A percentile compares a stretch with the other conserved stretches of the same genome.
Evolutionary conservation across 2,797 vertebrate genomes (phyloP).

Genomic region (Danio aesculapii): DNA sequence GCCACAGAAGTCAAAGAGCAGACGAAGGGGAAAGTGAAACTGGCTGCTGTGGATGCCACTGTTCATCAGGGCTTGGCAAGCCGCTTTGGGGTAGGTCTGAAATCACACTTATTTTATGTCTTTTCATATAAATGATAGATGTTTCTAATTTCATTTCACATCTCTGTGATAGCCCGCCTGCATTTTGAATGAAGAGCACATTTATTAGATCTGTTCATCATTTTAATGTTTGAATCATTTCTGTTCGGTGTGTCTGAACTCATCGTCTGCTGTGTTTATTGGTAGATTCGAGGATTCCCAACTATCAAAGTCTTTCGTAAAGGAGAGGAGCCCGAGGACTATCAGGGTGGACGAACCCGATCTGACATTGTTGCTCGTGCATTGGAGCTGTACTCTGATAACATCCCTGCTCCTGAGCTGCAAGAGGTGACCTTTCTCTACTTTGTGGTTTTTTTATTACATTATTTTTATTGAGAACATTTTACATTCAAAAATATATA

Average conservation of each 20-base stretch:
- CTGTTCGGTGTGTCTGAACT: neutral
- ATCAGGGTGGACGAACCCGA: constrained; percentile 89
- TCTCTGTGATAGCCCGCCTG: neutral
- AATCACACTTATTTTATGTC: neutral
- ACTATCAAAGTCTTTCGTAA: constrained; percentile 97
- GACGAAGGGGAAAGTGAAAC: constrained; percentile 91
- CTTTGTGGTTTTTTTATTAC: neutral
- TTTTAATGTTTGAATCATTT: neutral
- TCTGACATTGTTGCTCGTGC: constrained; percentile 87
- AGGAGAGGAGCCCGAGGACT: constrained; percentile 92
- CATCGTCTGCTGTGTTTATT: neutral
- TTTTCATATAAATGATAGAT: neutral
- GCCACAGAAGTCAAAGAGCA: constrained; percentile 91
- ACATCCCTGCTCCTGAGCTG: constrained; percentile 87
- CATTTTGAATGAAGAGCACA: neutral
- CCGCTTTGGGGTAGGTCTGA: constrained; percentile 89
- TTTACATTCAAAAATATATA: too few relatives aligned
- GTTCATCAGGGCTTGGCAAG: constrained; percentile 85
- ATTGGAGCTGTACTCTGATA: constrained; percentile 92
- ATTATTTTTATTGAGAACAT: neutral
- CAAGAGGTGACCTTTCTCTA: constrained; percentile 81
- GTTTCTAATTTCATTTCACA: neutral
- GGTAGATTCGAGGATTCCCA: constrained; percentile 93
- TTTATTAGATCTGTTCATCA: neutral
- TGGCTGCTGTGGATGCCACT: constrained; percentile 93